phyloP scores from a whole-genome alignment of 2,797 vertebrate genomes.

The Poecilia picta region DNA sequence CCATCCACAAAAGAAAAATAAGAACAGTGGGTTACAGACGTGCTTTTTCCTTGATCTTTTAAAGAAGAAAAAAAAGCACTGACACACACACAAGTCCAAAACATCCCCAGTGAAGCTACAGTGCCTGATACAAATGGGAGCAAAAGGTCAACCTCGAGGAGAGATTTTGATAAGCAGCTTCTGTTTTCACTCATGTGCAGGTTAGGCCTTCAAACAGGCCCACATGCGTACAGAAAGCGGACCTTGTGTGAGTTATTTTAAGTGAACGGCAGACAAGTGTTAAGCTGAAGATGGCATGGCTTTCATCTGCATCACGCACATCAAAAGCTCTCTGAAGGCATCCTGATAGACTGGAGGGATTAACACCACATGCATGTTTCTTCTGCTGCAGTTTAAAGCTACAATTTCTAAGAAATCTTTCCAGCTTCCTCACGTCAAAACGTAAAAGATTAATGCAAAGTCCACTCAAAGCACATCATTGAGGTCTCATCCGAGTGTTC shows the following conservation, averaged over 20 bases:
- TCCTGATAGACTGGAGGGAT: constrained; percentile 20
- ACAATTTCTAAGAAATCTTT: background rate
- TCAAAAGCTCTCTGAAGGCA: constrained; percentile 23
- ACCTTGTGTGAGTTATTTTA: constrained; percentile 65
- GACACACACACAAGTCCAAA: constrained; percentile 5
- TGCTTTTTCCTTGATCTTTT: background rate
- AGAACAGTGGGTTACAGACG: background rate
- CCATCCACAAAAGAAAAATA: background rate
- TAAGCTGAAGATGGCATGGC: constrained; percentile 33
- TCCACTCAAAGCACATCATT: constrained; percentile 23
- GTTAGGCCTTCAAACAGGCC: constrained; percentile 33
- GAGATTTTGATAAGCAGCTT: constrained; percentile 61
- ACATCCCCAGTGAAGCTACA: constrained; percentile 1
- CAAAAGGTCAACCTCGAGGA: constrained; percentile 34
- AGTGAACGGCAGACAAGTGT: constrained; percentile 62
- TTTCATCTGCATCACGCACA: constrained; percentile 54
- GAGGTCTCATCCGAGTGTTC: constrained; percentile 38
- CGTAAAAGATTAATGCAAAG: constrained; percentile 19
- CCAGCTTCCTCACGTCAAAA: background rate
- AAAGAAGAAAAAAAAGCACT: background rate
- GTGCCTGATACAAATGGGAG: constrained; percentile 20
- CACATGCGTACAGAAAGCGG: constrained; percentile 11
- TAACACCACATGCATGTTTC: constrained; percentile 23
- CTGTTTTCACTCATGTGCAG: constrained; percentile 52
- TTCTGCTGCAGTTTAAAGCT: constrained; percentile 12